Conservation (phyloP, 2,888 invertebrate genomes). For the Drosophila mimica region DNA sequence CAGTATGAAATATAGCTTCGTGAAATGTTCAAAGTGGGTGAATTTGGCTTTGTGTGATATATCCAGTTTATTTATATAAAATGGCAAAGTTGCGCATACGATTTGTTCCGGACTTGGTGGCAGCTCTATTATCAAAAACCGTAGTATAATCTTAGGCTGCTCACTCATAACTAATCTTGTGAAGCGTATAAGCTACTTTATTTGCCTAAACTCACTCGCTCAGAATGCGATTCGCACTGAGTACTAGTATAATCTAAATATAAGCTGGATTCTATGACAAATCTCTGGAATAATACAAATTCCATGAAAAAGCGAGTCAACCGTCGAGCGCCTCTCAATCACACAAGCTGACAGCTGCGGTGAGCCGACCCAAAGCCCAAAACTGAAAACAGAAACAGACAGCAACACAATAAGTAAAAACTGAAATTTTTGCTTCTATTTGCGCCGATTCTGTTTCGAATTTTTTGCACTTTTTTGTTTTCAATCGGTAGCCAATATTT, state of each 20-base stretch:
- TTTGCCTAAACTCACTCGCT: neutral
- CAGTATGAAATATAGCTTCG: neutral
- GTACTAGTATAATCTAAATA: slow-evolving; percentile 4
- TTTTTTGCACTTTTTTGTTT: slow-evolving; percentile 15
- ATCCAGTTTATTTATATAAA: neutral
- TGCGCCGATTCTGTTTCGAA: slow-evolving; percentile 2
- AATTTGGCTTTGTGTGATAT: neutral
- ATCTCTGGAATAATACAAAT: slow-evolving; percentile 38
- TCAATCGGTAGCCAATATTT: slow-evolving; percentile 65
- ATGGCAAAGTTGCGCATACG: slow-evolving; percentile 15
- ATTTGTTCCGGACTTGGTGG: neutral
- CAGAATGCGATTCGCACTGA: slow-evolving; percentile 15
- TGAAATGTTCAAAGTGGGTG: neutral
- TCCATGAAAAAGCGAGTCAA: slow-evolving; percentile 25
- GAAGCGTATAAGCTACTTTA: neutral
- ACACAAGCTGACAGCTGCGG: slow-evolving; percentile 68
- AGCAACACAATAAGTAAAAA: slow-evolving; percentile 29
- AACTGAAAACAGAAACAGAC: slow-evolving; percentile 24
- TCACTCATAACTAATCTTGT: neutral
- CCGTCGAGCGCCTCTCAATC: slow-evolving; percentile 52
- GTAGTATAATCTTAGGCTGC: slow-evolving; percentile 55
- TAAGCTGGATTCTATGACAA: slow-evolving; percentile 35
- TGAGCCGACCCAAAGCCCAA: slow-evolving; percentile 29
- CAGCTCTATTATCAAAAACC: neutral
- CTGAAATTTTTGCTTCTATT: slow-evolving; percentile 40